Base-by-base conservation (phyloP, 2,113 vertebrate species). In the Perca fluviatilis region DNA sequence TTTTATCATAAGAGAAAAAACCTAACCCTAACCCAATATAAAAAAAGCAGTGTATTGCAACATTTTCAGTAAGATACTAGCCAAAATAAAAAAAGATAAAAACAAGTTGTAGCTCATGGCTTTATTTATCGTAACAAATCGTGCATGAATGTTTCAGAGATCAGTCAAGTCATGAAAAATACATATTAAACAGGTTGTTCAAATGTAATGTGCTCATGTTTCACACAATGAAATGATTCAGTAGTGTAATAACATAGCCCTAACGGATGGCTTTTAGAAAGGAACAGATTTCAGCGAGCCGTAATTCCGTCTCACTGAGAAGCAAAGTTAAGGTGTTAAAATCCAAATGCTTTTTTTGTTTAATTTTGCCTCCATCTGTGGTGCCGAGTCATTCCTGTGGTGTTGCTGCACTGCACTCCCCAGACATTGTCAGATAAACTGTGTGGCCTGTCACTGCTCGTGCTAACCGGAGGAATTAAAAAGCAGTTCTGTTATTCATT, bases 301-400 rank as follows among this genome's bases (percentile, higher is more conserved):
- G 25, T 49, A n/a, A n/a, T 54, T 23, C 60, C 1, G 9, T 14
- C 40, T 64, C 67, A 57, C 18, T 63, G 3, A 33, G 54, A 60
- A 27, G 56, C 57, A 70, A 27, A 72, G 33, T 66, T 23, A 18
- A 40, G n/a, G 47, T 54, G 65, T 56, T 66, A 27, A 80, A 46
- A 85, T 53, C 40, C 23, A 64, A 75, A 71, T 11, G 50, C 47
- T 40, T 16, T 75, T 79, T 61, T 62, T 67, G 61, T 68, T 81
- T 2, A 60, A 11, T 73, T 62, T 73, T 1, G 25, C 21, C 25
- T 76, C 83, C 72, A 57, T 73, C 73, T 86, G 73, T 68, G 53
- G 77, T 86, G 73, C 63, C 46, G 77, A 75, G 16, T 70, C 19
- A 58, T 79, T 54, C 70, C 51, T 13, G 57, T 19, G 51, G 25